These are phyloP conservation scores for Drosophila lacicola DNA, from an alignment of 2,888 invertebrate species.

Conservation along the genomic window DNA sequence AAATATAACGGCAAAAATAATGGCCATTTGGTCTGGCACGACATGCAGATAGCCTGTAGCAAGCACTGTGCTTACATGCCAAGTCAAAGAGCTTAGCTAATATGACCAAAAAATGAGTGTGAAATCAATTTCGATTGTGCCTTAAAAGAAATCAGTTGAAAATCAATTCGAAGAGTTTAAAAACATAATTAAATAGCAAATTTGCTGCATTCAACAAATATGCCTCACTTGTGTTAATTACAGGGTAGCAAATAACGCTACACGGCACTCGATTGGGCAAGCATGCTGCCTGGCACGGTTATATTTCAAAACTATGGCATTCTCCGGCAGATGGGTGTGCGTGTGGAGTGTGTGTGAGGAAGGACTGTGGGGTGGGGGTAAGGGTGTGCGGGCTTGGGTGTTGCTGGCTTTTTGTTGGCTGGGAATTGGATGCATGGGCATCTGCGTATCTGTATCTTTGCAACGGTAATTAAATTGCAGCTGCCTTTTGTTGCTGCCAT, in stretches of 20 bases:
- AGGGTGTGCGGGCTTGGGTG: not conserved
- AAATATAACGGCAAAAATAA: constrained; percentile 10
- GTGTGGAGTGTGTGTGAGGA: not conserved
- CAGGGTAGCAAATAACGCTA: constrained; percentile 25
- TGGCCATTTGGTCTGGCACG: constrained; percentile 17
- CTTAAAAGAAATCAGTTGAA: no score
- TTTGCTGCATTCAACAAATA: not conserved
- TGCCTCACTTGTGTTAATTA: not conserved
- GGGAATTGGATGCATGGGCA: constrained; percentile 33
- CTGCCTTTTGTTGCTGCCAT: constrained; percentile 53
- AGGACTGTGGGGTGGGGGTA: not conserved
- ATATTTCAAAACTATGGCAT: constrained; percentile 52
- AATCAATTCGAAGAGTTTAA: no score
- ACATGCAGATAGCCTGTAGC: constrained; percentile 25
- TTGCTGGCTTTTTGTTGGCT: constrained; percentile 20
- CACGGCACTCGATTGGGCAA: constrained; percentile 25
- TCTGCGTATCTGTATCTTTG: constrained; percentile 50
- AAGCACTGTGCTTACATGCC: no score
- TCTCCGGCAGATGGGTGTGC: no score
- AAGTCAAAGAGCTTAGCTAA: no score
- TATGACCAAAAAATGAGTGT: no score
- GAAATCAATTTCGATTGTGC: no score
- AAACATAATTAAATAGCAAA: no score
- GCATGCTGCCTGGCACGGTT: constrained; percentile 26
- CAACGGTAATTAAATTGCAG: constrained; percentile 75